A percentile compares a stretch with the other conserved stretches of the same genome.
Conservation (phyloP, 2,113 vertebrate genomes). For the Grantiella picta region DNA sequence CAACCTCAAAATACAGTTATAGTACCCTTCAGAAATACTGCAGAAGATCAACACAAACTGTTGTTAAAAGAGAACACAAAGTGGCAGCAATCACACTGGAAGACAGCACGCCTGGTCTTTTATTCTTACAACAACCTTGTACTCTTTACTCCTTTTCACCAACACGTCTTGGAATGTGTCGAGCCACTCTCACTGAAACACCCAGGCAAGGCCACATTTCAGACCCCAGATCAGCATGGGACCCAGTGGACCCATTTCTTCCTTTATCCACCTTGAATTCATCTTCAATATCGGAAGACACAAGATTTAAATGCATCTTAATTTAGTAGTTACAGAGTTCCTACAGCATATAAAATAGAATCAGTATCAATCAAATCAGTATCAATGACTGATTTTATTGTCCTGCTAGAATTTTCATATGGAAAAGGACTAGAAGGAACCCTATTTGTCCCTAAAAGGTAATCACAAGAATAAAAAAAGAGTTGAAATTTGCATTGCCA, state of each 20-base stretch:
- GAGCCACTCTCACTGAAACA: background rate
- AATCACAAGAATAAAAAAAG: background rate
- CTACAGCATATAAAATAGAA: background rate
- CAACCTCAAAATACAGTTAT: background rate
- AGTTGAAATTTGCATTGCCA: background rate
- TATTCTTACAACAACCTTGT: background rate
- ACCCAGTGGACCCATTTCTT: background rate
- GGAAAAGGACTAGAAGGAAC: background rate
- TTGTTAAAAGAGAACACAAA: background rate
- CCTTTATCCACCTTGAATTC: background rate
- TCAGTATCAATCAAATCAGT: background rate
- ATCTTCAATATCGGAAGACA: background rate
- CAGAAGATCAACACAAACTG: background rate
- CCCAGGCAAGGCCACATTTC: accelerated
- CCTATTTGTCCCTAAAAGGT: background rate
- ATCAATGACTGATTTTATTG: background rate
- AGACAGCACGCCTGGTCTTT: background rate
- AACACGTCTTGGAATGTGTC: accelerated
- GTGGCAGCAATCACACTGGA: background rate
- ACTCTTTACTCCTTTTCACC: background rate
- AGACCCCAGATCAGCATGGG: background rate
- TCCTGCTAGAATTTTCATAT: background rate
- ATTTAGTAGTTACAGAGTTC: background rate
- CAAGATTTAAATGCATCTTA: background rate
- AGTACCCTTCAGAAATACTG: background rate